These are phyloP conservation scores for Pherbina coryleti DNA, from an alignment of 2,888 invertebrate species.

Conservation along the genomic window DNA sequence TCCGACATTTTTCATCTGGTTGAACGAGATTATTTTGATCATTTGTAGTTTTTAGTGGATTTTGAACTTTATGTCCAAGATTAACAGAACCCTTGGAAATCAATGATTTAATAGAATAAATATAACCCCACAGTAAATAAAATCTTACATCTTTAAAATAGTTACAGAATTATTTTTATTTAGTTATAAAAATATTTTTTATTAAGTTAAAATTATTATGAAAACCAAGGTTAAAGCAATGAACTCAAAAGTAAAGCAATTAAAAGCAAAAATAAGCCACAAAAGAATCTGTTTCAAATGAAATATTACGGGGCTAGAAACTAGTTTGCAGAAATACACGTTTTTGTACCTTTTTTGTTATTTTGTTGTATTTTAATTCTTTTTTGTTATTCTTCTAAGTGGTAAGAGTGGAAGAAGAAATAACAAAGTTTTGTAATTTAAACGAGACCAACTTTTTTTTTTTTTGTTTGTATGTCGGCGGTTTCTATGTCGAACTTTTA, in stretches of 20 bases:
- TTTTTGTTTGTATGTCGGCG: too few species aligned
- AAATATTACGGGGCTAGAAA: background rate
- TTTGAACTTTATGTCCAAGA: too few species aligned
- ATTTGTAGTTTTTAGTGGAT: too few species aligned
- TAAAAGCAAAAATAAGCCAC: background rate
- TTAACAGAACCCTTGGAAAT: too few species aligned
- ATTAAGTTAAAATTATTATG: too few species aligned
- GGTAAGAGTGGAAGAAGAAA: background rate
- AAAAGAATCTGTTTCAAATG: background rate
- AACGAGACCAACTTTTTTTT: background rate
- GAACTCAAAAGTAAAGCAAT: background rate
- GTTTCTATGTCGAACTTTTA: background rate
- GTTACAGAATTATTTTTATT: too few species aligned
- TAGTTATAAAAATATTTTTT: too few species aligned
- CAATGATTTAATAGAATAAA: too few species aligned
- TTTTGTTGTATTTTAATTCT: background rate
- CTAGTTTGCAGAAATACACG: constrained; percentile 7
- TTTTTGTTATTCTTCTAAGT: background rate
- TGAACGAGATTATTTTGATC: too few species aligned
- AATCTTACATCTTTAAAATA: too few species aligned
- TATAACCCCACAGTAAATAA: too few species aligned
- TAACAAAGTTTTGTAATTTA: background rate
- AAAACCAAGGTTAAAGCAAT: background rate
- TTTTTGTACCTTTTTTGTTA: background rate
- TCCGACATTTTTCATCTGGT: too few species aligned